Evolutionary conservation across 2,113 vertebrate species (phyloP).

Genomic region (Fregetta grallaria): DNA sequence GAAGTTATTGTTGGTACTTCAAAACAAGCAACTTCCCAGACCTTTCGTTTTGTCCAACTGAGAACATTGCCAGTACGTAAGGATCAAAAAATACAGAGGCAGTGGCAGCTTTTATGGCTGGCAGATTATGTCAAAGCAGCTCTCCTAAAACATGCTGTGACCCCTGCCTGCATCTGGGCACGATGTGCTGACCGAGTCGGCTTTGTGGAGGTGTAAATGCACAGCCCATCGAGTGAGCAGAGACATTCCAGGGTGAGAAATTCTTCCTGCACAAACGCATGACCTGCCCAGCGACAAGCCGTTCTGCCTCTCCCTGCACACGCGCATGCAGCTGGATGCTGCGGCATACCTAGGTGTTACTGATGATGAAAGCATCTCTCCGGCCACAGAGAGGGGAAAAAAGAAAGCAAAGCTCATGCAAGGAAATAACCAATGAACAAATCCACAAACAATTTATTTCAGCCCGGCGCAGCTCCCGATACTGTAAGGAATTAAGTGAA

Average conservation of each 20-base stretch:
- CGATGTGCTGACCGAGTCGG: neutral
- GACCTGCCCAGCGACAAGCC: neutral
- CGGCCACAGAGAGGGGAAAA: rapidly evolving
- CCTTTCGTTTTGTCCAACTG: neutral
- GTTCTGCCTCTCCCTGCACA: neutral
- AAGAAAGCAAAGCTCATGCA: neutral
- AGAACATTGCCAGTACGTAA: neutral
- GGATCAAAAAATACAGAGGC: neutral
- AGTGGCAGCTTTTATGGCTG: neutral
- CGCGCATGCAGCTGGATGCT: neutral
- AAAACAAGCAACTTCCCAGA: neutral
- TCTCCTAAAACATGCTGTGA: neutral
- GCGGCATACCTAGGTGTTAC: neutral
- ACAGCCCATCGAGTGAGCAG: neutral
- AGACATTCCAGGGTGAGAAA: neutral
- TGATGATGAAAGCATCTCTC: neutral
- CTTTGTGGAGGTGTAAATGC: neutral
- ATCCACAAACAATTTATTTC: neutral
- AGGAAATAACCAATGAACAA: neutral
- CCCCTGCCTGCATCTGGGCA: neutral
- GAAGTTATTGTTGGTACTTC: neutral
- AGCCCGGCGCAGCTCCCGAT: neutral
- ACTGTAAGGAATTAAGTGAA: neutral
- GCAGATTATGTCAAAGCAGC: neutral
- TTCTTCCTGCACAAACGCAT: neutral